Evolutionary conservation across 2,888 invertebrate genomes (phyloP).

Genomic region (Odontocerum albicorne): DNA sequence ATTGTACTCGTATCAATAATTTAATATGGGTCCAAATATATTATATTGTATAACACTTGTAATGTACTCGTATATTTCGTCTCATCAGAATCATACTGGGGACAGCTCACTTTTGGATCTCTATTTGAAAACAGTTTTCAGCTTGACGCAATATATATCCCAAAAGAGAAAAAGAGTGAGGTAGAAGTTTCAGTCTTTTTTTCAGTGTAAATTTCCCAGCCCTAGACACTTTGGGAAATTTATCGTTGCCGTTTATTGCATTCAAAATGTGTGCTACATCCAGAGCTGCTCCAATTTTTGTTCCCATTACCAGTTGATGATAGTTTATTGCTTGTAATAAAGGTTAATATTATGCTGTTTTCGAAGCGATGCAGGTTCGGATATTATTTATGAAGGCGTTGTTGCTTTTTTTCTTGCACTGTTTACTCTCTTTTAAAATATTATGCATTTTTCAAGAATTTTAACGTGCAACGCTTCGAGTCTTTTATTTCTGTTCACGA

Average conservation of each 20-base stretch:
- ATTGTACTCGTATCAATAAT: too few species aligned
- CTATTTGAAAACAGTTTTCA: not conserved
- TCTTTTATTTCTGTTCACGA: too few species aligned
- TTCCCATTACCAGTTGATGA: not conserved
- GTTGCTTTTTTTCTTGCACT: too few species aligned
- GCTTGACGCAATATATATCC: not conserved
- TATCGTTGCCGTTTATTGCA: slow-evolving; percentile 26
- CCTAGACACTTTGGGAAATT: slow-evolving; percentile 21
- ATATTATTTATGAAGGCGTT: too few species aligned
- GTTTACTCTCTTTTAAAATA: too few species aligned
- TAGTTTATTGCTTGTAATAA: not conserved
- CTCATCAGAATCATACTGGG: too few species aligned
- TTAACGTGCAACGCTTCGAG: too few species aligned
- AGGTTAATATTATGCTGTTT: not conserved
- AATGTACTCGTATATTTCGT: too few species aligned
- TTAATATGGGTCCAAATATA: too few species aligned
- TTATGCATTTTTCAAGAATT: too few species aligned
- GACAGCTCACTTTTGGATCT: too few species aligned
- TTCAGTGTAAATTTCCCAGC: slow-evolving; percentile 11
- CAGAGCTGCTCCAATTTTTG: not conserved
- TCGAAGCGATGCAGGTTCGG: not conserved
- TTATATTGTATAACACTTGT: too few species aligned
- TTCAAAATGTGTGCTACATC: slow-evolving; percentile 19
- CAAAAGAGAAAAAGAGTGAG: slow-evolving; percentile 1
- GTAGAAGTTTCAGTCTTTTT: not conserved